phyloP scores from a whole-genome alignment of 2,888 invertebrate species.

The Andricus quercusramuli region DNA sequence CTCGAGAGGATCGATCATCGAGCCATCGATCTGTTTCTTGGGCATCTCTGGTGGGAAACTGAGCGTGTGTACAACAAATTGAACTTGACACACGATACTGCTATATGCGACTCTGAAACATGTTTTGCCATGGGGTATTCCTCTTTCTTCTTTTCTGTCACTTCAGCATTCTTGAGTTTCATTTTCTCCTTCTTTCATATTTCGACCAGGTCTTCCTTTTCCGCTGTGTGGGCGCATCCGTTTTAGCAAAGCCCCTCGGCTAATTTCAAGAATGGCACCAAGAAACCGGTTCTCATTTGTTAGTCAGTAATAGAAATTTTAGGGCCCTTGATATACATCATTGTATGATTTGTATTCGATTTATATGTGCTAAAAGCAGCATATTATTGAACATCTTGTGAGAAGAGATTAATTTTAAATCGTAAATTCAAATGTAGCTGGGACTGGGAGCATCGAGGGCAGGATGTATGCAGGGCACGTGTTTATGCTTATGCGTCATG shows the following conservation, averaged over 20 bases:
- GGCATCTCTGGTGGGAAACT: not conserved
- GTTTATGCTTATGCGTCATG: conserved; percentile 35
- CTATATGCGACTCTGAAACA: conserved; percentile 20
- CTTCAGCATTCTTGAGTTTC: not conserved
- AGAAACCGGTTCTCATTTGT: conserved; percentile 9
- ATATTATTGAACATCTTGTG: not conserved
- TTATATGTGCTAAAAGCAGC: not conserved
- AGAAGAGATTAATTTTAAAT: not conserved
- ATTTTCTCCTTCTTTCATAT: conserved; percentile 32
- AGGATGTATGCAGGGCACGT: conserved; percentile 37
- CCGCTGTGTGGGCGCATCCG: conserved; percentile 15
- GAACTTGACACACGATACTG: conserved; percentile 26
- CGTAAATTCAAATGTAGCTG: not conserved
- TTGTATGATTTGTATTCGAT: not conserved
- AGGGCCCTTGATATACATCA: not conserved
- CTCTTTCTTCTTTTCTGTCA: conserved; percentile 35
- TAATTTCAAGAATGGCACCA: conserved; percentile 8
- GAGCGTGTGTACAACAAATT: conserved; percentile 19
- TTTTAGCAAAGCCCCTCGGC: not conserved
- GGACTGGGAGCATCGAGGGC: not conserved
- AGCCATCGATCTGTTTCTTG: conserved; percentile 14
- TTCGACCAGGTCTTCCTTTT: conserved; percentile 22
- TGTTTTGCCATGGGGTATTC: conserved; percentile 25
- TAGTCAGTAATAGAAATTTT: not conserved
- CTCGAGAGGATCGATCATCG: conserved; percentile 23